Evolutionary conservation across 2,888 invertebrate genomes (phyloP), one percentile per base, ranked within the genome.

Genomic region (Callimorpha dominula): DNA sequence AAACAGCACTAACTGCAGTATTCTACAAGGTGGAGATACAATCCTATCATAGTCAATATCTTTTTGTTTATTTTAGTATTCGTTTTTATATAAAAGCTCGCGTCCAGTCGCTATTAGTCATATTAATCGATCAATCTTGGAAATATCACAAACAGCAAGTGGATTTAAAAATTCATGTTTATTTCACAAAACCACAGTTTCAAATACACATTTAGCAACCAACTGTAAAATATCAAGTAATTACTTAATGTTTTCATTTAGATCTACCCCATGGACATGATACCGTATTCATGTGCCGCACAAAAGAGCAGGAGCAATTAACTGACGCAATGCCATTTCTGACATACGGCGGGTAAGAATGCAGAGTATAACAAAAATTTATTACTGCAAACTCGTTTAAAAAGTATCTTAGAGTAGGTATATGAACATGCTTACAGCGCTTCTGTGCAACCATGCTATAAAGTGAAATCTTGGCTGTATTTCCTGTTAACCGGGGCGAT

Each of bases 201-300:
- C 15, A 31, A 52, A 57, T 49, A 12, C 15, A 20, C 31, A 63
- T 68, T 72, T 49, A 64, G 43, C 49, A 31, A 31, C 11, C 42
- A 71, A 65, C 57, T 64, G 54, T 71, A 77, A 69, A 78, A 70
- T 74, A 77, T 72, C 49, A 67, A 65, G 74, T 74, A 81, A 82
- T 82, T 82, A 81, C 80, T 84, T 74, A 72, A 74, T 75, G 76
- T 73, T 82, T 80, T 76, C 72, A 75, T 77, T 78, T 77, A 78
- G 70, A 78, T 81, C 72, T 81, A 77, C 71, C 70, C 65, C 57
- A n/a, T 64, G 60, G 31, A 62, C 50, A 43, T 71, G 74, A 70
- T 81, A 77, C 78, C 67, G 71, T 72, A 72, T 82, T 79, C 75
- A 82, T 79, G 76, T 75, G 69, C 9, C 73, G 57, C 71, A 82